Percentiles rank a stretch among this genome's conserved stretches.
Evolutionary conservation across 2,888 invertebrate species (phyloP).

Genomic region (Nematopogon swammerdamellus): DNA sequence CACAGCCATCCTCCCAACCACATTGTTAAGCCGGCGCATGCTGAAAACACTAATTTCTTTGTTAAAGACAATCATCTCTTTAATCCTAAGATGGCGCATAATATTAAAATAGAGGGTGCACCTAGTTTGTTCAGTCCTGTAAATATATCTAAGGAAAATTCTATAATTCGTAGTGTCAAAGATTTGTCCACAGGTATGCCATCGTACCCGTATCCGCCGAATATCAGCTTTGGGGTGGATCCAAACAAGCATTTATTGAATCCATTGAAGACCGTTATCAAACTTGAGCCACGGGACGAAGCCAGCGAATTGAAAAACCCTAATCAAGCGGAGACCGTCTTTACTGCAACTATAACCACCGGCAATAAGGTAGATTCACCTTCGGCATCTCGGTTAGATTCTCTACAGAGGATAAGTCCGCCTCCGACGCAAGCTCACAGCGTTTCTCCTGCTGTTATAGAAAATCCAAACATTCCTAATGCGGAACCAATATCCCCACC

Average conservation of each 20-base stretch:
- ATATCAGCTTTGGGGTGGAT: slow-evolving; percentile 38
- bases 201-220: slow-evolving; percentile 35
- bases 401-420: slow-evolving; percentile 43
- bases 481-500: slow-evolving; percentile 46
- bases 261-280: slow-evolving; percentile 49
- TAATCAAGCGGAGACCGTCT: slow-evolving; percentile 42
- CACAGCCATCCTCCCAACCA: slow-evolving; percentile 31
- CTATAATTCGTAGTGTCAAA: slow-evolving; percentile 43
- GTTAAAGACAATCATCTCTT: slow-evolving; percentile 46
- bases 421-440: slow-evolving; percentile 40
- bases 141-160: slow-evolving; percentile 40
- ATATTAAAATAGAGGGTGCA: slow-evolving; percentile 44
- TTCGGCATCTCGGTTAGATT: slow-evolving; percentile 37
- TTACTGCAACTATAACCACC: slow-evolving; percentile 45
- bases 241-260: slow-evolving; percentile 42
- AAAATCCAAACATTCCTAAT: slow-evolving; percentile 35
- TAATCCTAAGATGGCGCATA: slow-evolving; percentile 40
- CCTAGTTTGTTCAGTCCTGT: slow-evolving; percentile 42
- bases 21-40: slow-evolving; percentile 39
- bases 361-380: slow-evolving; percentile 43
- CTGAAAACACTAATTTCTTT: slow-evolving; percentile 47
- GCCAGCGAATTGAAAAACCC: slow-evolving; percentile 40
- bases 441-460: slow-evolving; percentile 41
- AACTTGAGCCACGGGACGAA: slow-evolving; percentile 51
- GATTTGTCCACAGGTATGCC: slow-evolving; percentile 39